Evolutionary conservation across 1,140 invertebrate species (phyloP), one percentile per base, ranked within the genome.

Genomic region (Caerostris darwini): DNA sequence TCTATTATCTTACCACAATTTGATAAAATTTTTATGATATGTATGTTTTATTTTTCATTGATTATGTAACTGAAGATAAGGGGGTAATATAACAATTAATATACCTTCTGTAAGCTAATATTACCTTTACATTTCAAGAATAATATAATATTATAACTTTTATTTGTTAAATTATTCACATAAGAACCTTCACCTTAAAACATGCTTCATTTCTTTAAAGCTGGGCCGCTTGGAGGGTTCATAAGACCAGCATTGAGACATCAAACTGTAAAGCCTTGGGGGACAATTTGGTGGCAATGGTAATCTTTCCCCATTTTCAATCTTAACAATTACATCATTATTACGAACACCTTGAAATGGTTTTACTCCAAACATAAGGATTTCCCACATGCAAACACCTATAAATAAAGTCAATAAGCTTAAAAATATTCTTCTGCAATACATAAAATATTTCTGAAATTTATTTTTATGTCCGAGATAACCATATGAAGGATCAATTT

Each of bases 301-400:
- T 12, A 99, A 96, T 82, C 99, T 96, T 96, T 99, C 98, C 0
- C 99, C 99, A 96, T 98, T 98, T 96, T 99, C 99, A 92, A 99
- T 97, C 95, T 98, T 98, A 3, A 98, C 98, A 95, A 99, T 99
- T 7, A 99, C 99, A 96, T 99, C 99, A 96, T 98, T 99, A 96
- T 99, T 99, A 96, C 99, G 99, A 5, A 99, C 98, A 34, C 99
- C 99, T 96, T 98, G 98, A 96, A 99, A 99, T 89, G 99, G 99
- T 96, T 99, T 99, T 1, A 99, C 98, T 14, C 99, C 99, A 77
- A 98, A 97, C 98, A 99, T 99, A 17, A 99, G 96, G 95, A 99
- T 99, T 96, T 99, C 99, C 99, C 99, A 99, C 97, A 99, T 99
- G 96, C 99, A 99, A 0, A 99, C 99, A 96, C 98, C 99, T 99